Evolutionary conservation across 2,888 invertebrate genomes (phyloP).

Genomic region (Chirona hameri): DNA sequence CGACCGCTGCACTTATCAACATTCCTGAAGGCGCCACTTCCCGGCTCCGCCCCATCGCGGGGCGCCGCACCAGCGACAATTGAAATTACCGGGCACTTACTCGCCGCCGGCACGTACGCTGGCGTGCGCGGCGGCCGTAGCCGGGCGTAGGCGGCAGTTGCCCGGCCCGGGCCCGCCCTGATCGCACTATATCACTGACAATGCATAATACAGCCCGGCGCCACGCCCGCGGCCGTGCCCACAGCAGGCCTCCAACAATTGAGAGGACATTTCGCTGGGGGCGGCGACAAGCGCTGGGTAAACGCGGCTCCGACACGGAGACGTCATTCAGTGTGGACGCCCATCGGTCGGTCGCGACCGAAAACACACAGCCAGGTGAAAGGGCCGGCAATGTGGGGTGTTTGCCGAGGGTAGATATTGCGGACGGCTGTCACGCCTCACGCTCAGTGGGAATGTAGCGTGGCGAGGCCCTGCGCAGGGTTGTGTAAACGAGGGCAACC

Average conservation of each 20-base stretch:
- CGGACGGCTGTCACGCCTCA: neutral
- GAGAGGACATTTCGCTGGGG: neutral
- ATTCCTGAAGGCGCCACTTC: neutral
- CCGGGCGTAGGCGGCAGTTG: neutral
- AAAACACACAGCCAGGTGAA: neutral
- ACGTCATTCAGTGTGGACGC: neutral
- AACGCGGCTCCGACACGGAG: neutral
- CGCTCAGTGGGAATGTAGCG: no score
- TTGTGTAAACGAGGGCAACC: no score
- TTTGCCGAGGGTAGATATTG: neutral
- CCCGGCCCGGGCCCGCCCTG: neutral
- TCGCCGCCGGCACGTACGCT: neutral
- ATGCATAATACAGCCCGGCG: neutral
- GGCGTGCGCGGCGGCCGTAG: neutral
- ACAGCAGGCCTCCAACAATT: neutral
- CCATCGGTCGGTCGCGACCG: neutral
- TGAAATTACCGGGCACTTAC: neutral
- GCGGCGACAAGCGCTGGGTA: neutral
- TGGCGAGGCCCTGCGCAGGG: no score
- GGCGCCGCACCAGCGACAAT: neutral
- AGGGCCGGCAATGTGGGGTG: neutral
- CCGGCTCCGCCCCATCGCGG: neutral
- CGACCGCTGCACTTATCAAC: neutral
- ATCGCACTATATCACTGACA: slow-evolving; percentile 28
- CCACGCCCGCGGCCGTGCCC: neutral